These are phyloP conservation scores for Argya squamiceps DNA, from an alignment of 2,797 vertebrate genomes.

Conservation along the genomic window DNA sequence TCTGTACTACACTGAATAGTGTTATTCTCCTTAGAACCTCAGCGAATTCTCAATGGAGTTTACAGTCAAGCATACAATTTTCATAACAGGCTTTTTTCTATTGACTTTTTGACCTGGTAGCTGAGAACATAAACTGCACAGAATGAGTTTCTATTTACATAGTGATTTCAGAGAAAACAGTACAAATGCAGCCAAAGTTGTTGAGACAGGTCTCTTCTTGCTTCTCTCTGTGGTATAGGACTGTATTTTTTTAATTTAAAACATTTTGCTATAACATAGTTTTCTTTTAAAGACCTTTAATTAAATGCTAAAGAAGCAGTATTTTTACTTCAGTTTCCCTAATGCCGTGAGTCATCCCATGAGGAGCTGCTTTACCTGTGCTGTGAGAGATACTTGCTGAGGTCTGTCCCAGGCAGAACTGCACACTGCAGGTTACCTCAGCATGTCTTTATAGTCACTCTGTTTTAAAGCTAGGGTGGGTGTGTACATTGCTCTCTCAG, in stretches of 20 bases:
- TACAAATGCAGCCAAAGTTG: neutral
- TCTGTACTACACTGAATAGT: neutral
- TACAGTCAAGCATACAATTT: neutral
- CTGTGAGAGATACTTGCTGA: neutral
- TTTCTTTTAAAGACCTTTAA: neutral
- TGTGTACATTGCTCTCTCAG: neutral
- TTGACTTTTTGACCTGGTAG: neutral
- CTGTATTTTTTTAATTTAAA: neutral
- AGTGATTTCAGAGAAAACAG: neutral
- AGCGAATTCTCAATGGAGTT: neutral
- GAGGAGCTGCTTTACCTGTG: neutral
- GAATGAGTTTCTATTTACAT: neutral
- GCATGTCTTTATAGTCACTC: accelerated
- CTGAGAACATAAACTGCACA: neutral
- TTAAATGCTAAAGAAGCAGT: neutral
- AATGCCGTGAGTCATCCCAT: neutral
- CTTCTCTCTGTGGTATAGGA: neutral
- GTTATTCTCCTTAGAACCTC: neutral
- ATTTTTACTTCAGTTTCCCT: neutral
- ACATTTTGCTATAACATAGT: neutral
- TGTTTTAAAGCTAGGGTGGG: neutral
- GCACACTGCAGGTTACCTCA: neutral
- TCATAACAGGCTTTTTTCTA: neutral
- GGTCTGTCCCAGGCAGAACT: neutral
- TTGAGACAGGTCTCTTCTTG: neutral